These are phyloP conservation scores for Eurosta solidaginis DNA, from an alignment of 1,140 invertebrate genomes.

Conservation along the genomic window DNA sequence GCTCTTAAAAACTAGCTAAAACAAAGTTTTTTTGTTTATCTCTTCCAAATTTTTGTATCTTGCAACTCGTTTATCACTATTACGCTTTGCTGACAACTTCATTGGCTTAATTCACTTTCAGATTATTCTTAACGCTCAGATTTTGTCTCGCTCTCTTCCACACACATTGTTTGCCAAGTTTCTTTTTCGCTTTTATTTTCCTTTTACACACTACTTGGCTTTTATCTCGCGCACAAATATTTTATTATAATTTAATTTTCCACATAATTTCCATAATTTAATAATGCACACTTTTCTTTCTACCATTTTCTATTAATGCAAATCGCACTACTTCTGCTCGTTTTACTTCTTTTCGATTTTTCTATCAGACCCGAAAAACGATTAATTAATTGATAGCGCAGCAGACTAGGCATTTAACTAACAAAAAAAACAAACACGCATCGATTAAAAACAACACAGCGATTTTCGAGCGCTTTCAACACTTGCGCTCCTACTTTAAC, in stretches of 20 bases:
- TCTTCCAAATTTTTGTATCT: too few species aligned
- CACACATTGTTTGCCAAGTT: background rate
- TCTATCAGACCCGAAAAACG: background rate
- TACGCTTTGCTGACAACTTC: too few species aligned
- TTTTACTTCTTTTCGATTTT: background rate
- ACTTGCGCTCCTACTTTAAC: background rate
- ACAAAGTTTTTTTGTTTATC: too few species aligned
- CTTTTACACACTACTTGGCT: too few species aligned
- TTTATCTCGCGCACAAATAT: background rate
- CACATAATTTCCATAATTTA: background rate
- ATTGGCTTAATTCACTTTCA: too few species aligned
- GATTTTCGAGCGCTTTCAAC: background rate
- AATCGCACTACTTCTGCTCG: background rate
- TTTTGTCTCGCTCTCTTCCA: background rate
- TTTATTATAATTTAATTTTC: background rate
- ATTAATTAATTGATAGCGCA: conserved; percentile 7
- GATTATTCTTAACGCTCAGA: background rate
- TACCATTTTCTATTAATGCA: too few species aligned
- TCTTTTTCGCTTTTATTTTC: background rate
- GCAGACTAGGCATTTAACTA: background rate
- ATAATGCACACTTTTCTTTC: background rate
- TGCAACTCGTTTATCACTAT: too few species aligned
- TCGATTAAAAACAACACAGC: background rate
- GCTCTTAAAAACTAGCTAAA: too few species aligned
- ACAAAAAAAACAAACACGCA: conserved; percentile 11